Evolutionary conservation across 2,113 vertebrate species (phyloP).

Genomic region (Chitala chitala): DNA sequence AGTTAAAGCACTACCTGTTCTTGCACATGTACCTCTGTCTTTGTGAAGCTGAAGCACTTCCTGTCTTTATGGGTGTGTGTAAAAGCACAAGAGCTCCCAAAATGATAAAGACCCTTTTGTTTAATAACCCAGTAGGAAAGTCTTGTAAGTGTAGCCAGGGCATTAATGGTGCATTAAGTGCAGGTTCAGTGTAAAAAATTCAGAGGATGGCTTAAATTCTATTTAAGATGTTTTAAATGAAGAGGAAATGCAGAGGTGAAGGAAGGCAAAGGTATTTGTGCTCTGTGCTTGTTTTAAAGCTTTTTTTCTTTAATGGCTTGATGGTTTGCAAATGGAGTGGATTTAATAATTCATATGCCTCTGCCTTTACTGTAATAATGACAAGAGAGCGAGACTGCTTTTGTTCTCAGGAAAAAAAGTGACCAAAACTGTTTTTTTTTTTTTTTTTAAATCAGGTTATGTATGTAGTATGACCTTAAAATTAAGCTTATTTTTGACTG

Average conservation of each 20-base stretch:
- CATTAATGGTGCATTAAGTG: slow-evolving; percentile 50
- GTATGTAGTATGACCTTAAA: slow-evolving; percentile 1
- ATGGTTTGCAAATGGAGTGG: slow-evolving; percentile 55
- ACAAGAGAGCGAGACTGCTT: neutral
- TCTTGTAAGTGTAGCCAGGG: slow-evolving; percentile 35
- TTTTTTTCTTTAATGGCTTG: slow-evolving; percentile 60
- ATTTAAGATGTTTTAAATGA: slow-evolving; percentile 47
- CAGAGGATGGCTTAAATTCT: slow-evolving; percentile 43
- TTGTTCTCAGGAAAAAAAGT: slow-evolving; percentile 8
- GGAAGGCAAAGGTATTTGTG: slow-evolving; percentile 43
- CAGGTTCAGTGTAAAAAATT: slow-evolving; percentile 54
- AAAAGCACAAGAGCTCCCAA: slow-evolving; percentile 39
- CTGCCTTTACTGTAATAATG: slow-evolving; percentile 24
- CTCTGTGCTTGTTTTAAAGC: slow-evolving; percentile 46
- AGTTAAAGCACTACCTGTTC: too few species aligned
- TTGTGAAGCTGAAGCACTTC: neutral
- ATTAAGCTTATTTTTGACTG: neutral
- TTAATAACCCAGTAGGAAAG: slow-evolving; percentile 55
- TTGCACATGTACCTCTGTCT: neutral
- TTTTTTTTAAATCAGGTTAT: neutral
- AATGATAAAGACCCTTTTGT: slow-evolving; percentile 52
- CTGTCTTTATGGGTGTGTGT: slow-evolving; percentile 1
- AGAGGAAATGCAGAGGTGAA: slow-evolving; percentile 35
- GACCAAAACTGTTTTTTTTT: neutral
- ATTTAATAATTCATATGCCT: slow-evolving; percentile 60